These are phyloP conservation scores for Samia ricini DNA, from an alignment of 1,140 invertebrate species.

Conservation along the genomic window DNA sequence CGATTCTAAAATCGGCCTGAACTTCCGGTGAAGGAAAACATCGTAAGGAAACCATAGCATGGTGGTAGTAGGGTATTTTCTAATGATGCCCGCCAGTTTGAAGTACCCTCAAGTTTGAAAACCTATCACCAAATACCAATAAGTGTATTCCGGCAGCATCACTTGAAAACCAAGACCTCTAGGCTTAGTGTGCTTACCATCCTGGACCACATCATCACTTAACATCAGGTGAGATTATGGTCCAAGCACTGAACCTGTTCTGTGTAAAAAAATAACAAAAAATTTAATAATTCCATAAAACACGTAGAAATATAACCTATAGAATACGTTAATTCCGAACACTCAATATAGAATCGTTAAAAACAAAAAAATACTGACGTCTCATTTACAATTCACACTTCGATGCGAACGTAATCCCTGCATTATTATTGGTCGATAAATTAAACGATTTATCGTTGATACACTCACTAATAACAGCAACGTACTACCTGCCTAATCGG, in stretches of 20 bases:
- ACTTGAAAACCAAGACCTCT: too few species aligned
- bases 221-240: too few species aligned
- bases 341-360: constrained; percentile 28
- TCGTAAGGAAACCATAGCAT: too few species aligned
- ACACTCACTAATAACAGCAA: constrained; percentile 21
- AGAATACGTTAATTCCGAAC: constrained; percentile 7
- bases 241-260: neutral
- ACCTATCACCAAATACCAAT: too few species aligned
- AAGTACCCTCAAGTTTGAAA: too few species aligned
- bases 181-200: too few species aligned
- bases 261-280: neutral
- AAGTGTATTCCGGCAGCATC: too few species aligned
- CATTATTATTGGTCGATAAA: constrained; percentile 52
- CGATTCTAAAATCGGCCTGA: too few species aligned
- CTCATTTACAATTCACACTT: constrained; percentile 49
- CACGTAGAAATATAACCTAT: neutral
- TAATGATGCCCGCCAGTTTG: too few species aligned
- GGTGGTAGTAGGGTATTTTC: too few species aligned
- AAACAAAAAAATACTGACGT: constrained; percentile 43
- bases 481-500: constrained; percentile 38
- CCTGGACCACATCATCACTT: too few species aligned
- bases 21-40: too few species aligned
- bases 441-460: constrained; percentile 49
- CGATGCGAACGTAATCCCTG: constrained; percentile 39
- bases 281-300: constrained; percentile 1